phyloP scores from a whole-genome alignment of 2,113 vertebrate species.

The Danio rerio region GRCz12tu NC_133177.1:3049501-3050000 shows the following conservation, averaged over 20 bases:
- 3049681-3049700: slow-evolving; percentile 70
- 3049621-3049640: too few species aligned
- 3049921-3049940: too few species aligned
- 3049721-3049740: slow-evolving; percentile 74
- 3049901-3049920: too few species aligned
- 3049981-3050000: too few species aligned
- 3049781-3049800: slow-evolving; percentile 69
- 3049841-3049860: too few species aligned
- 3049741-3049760: slow-evolving; percentile 71
- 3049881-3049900: too few species aligned
- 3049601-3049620: neutral
- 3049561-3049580: slow-evolving; percentile 71
- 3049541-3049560: slow-evolving; percentile 66
- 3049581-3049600: slow-evolving; percentile 69
- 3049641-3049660: neutral
- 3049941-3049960: too few species aligned
- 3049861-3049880: too few species aligned
- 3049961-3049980: too few species aligned
- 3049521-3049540: slow-evolving; percentile 66
- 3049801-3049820: neutral
- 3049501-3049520: slow-evolving; percentile 78
- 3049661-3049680: slow-evolving; percentile 66
- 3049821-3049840: too few species aligned
- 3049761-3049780: slow-evolving; percentile 60
- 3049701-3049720: slow-evolving; percentile 73